phyloP scores from a whole-genome alignment of 92 coral and sea anemone genomes.

The Epizoanthus scotinus region DNA sequence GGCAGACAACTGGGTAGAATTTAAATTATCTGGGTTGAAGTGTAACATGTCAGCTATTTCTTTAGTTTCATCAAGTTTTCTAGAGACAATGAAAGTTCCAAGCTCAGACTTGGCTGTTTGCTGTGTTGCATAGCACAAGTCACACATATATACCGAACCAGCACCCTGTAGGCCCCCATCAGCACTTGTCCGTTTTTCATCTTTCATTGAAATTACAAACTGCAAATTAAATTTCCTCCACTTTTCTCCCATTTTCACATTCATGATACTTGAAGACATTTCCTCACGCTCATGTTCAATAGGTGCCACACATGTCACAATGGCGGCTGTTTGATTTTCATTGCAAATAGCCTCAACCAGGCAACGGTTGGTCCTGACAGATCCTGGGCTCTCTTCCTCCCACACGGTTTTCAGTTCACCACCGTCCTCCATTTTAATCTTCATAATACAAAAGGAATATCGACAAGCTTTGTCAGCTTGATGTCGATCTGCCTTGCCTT shows the following conservation, averaged over 20 bases:
- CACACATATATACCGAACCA: too few species aligned
- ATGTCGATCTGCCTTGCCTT: conserved; percentile 22
- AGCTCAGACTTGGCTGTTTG: too few species aligned
- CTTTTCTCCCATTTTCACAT: conserved; percentile 17
- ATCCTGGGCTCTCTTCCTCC: conserved; percentile 49
- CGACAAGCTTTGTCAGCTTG: conserved; percentile 27
- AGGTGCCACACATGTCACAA: conserved; percentile 3
- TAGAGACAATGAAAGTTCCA: too few species aligned
- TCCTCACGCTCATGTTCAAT: conserved; percentile 28
- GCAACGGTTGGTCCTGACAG: conserved; percentile 34
- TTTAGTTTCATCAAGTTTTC: conserved; percentile 41
- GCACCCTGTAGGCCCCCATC: conserved; percentile 51
- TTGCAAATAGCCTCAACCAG: conserved; percentile 41
- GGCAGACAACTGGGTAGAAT: too few species aligned
- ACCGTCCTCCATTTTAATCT: conserved; percentile 6
- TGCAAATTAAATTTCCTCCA: conserved; percentile 34
- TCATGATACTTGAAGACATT: conserved; percentile 2
- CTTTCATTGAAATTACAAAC: conserved; percentile 35
- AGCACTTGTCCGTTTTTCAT: conserved; percentile 38
- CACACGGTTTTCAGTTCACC: conserved; percentile 25
- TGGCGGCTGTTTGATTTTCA: conserved; percentile 45
- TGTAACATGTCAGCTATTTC: conserved; percentile 45
- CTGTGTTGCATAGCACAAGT: too few species aligned
- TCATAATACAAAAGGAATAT: conserved; percentile 41
- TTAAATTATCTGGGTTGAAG: too few species aligned